Conservation (phyloP, 2,888 invertebrate genomes). For the Sinodicranocentrus sp. region DNA sequence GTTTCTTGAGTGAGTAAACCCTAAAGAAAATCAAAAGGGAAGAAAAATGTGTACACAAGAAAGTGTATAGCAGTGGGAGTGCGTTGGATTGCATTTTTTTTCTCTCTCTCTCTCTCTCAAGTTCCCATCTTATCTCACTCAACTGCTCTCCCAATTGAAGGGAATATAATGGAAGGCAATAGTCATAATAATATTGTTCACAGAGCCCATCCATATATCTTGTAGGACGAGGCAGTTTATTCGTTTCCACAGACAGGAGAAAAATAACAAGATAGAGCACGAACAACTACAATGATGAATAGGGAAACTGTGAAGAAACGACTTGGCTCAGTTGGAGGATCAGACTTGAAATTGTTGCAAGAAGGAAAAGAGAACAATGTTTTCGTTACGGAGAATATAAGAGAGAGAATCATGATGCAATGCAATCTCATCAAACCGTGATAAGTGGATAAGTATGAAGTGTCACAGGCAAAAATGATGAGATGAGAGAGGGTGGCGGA, state of each 20-base stretch:
- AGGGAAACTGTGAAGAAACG: background rate
- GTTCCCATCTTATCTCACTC: no score
- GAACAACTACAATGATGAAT: background rate
- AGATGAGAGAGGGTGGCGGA: background rate
- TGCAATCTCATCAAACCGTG: background rate
- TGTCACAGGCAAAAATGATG: background rate
- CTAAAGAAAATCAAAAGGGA: background rate
- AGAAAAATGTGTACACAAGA: background rate
- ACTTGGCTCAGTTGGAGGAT: background rate
- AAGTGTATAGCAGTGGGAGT: background rate
- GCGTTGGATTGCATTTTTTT: background rate
- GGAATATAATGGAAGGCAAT: background rate
- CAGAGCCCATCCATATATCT: no score
- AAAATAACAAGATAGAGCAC: constrained; percentile 9
- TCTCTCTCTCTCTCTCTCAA: background rate
- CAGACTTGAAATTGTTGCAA: no score
- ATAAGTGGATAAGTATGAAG: constrained; percentile 3
- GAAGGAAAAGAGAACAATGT: no score
- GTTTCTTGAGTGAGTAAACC: no score
- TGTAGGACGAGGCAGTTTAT: no score
- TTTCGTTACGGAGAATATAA: no score
- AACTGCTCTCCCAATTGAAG: background rate
- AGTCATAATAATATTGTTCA: background rate
- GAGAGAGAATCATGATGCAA: no score
- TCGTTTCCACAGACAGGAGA: no score